Evolutionary conservation across 2,797 vertebrate species (phyloP), one percentile per base, ranked within the genome.

Genomic region (Columba guinea): DNA sequence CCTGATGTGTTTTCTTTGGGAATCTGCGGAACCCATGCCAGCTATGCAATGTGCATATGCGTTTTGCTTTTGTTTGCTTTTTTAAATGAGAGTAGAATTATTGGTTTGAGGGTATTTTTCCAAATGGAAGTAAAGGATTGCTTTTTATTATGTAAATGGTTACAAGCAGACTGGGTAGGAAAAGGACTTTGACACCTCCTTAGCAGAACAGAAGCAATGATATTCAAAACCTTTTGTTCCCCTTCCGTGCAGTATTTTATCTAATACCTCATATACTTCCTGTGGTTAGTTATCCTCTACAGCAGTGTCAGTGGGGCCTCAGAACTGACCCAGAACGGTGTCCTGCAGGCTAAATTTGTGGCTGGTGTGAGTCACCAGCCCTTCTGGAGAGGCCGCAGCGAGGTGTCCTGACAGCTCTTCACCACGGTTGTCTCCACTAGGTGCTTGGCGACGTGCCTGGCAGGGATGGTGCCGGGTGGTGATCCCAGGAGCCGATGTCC

Each of bases 1-100:
- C 39, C 20, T 56, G 37, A 9, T 77, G 32, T 23, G 3, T 63
- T 84, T 84, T 56, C 58, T 32, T 37, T 41, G 12, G 22, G 23
- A 27, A 11, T 56, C 34, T 37, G 32, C 0, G 0, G 5, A 56
- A 49, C 1, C 0, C 44, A 1, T 30, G 48, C 30, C 49, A 87
- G 30, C 63, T 81, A 2, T 73, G 46, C 49, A 34, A 1, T n/a
- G 21, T 60, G 24, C 11, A 0, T 10, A 2, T 24, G 27, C 58
- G 16, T 84, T 71, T 65, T 41, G 2, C 3, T 49, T 76, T 90
- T 41, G 20, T 67, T 84, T 80, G 13, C 2, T 76, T 83, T 37
- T 71, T 69, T 23, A 27, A 71, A 73, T 30, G 7, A 28, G 22
- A 77, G 28, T 55, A 52, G 28, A 44, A 55, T 84, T 51, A 63